phyloP scores from a whole-genome alignment of 37 sponge, comb jelly and placozoan species.

The Ianthella basta region DNA sequence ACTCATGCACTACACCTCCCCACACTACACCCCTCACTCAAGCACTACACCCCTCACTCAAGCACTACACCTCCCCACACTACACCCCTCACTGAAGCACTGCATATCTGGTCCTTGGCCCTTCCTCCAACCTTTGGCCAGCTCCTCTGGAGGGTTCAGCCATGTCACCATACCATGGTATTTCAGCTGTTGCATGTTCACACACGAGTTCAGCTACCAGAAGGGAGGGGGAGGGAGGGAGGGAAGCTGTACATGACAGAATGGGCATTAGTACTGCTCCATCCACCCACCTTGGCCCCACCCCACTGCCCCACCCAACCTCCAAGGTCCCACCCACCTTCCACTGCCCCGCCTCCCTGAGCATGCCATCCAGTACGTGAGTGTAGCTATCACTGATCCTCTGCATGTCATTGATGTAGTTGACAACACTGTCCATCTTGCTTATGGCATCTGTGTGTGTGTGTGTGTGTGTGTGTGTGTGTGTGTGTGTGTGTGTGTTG shows the following conservation, averaged over 20 bases:
- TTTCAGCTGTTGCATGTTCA: conserved; percentile 55
- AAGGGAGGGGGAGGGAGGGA: background rate
- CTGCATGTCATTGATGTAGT: conserved; percentile 87
- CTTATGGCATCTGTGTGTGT: conserved; percentile 61
- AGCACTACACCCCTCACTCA: background rate
- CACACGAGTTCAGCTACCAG: conserved; percentile 52
- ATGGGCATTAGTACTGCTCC: too few species aligned
- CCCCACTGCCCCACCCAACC: background rate
- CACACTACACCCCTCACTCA: too few species aligned
- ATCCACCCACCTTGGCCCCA: conserved; percentile 26
- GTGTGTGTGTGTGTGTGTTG: background rate
- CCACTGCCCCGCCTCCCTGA: conserved; percentile 34
- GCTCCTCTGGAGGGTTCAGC: conserved; percentile 74
- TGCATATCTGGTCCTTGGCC: conserved; percentile 75
- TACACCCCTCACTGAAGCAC: conserved; percentile 55
- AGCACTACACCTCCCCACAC: background rate
- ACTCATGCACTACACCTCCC: too few species aligned
- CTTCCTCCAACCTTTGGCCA: conserved; percentile 73
- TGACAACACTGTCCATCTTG: conserved; percentile 50
- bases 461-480: background rate
- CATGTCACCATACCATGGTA: conserved; percentile 66
- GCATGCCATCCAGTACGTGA: conserved; percentile 55
- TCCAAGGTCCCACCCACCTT: background rate
- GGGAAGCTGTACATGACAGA: background rate
- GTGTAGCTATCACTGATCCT: conserved; percentile 69